phyloP scores from a whole-genome alignment of 2,113 vertebrate species.

The Archilochus colubris region DNA sequence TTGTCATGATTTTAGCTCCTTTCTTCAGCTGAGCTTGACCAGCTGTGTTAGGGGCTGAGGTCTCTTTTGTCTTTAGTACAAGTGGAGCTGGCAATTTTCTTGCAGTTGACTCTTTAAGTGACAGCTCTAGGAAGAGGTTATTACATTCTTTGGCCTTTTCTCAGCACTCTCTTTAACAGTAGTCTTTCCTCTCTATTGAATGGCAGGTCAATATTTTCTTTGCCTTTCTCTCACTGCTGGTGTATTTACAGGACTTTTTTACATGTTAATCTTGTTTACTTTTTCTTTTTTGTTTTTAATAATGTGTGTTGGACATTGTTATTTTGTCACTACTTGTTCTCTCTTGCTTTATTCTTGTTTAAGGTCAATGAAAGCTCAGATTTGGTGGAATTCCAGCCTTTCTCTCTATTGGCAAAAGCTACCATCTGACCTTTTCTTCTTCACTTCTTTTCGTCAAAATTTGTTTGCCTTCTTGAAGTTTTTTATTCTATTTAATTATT shows the following conservation, averaged over 20 bases:
- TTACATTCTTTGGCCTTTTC: not conserved
- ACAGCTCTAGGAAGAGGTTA: not conserved
- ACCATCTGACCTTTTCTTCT: not conserved
- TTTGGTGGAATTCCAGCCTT: not conserved
- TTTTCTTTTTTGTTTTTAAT: conserved; percentile 2
- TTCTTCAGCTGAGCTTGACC: not conserved
- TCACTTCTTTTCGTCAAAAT: not conserved
- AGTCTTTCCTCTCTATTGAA: not conserved
- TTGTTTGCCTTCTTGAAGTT: not conserved
- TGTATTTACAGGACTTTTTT: not conserved
- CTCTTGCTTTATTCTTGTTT: not conserved
- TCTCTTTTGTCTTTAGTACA: not conserved
- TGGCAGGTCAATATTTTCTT: not conserved
- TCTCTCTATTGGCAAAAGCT: not conserved
- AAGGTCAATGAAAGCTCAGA: not conserved
- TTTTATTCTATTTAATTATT: not conserved
- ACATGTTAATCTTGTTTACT: not conserved
- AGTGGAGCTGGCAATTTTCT: not conserved
- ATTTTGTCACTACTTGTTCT: not conserved
- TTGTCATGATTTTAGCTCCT: not conserved
- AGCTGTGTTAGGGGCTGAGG: not conserved
- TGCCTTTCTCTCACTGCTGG: not conserved
- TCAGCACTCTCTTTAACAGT: not conserved
- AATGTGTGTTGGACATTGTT: not conserved
- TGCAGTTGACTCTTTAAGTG: not conserved